A percentile compares a stretch with the other conserved stretches of the same genome.
Evolutionary conservation across 1,140 invertebrate species (phyloP).

Genomic region (Thaumetopoea pityocampa): DNA sequence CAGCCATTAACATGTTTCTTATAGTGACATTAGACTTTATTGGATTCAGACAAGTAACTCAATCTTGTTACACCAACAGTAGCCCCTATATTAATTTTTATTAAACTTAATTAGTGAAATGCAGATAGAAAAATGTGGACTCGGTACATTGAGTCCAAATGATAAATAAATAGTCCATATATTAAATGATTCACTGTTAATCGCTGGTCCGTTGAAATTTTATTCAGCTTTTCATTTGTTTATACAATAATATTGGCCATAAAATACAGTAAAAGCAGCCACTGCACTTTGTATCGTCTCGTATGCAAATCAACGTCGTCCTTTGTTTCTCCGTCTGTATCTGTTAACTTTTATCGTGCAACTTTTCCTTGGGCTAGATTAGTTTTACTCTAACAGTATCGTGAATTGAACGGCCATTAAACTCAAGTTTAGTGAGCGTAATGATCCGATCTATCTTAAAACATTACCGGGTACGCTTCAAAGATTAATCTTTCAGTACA

Average conservation of each 20-base stretch:
- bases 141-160: background rate
- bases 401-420: conserved; percentile 35
- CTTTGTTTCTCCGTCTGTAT: conserved; percentile 40
- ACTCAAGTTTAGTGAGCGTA: conserved; percentile 23
- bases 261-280: conserved; percentile 36
- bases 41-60: conserved; percentile 36
- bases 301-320: conserved; percentile 56
- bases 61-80: conserved; percentile 28
- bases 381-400: conserved; percentile 44
- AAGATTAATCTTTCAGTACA: conserved; percentile 12
- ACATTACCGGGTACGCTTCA: conserved; percentile 19
- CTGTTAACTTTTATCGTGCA: conserved; percentile 47
- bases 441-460: conserved; percentile 34
- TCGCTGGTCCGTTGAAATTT: background rate
- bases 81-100: conserved; percentile 31
- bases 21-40: conserved; percentile 50
- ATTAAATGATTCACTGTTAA: conserved; percentile 1
- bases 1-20: conserved; percentile 48
- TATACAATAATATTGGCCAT: conserved; percentile 41
- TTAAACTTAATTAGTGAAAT: conserved; percentile 21
- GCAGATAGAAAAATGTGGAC: conserved; percentile 3
- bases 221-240: conserved; percentile 21
- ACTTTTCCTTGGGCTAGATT: conserved; percentile 47
- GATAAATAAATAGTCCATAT: conserved; percentile 3
- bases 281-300: conserved; percentile 49